Conservation (phyloP, 53 echinoderm and acorn worm genomes). For the Luidia sarsii region DNA sequence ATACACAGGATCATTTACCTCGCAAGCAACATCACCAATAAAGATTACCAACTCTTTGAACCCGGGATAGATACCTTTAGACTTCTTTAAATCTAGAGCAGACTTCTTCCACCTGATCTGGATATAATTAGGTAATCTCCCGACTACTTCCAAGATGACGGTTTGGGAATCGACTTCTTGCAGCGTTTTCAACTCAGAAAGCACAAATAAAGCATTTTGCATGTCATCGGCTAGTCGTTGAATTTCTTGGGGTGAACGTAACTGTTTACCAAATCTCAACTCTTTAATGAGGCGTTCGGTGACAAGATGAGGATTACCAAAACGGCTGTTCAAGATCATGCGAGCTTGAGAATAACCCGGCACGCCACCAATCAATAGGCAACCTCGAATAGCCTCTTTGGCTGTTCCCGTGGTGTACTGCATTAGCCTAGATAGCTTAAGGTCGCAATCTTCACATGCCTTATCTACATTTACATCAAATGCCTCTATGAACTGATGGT, state of each 20-base stretch:
- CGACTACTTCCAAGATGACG: slow-evolving; percentile 17
- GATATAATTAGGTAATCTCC: slow-evolving; percentile 43
- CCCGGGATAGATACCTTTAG: slow-evolving; percentile 18
- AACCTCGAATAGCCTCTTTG: slow-evolving; percentile 56
- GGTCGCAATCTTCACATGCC: slow-evolving; percentile 33
- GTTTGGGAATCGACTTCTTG: slow-evolving; percentile 38
- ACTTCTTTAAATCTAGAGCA: not conserved
- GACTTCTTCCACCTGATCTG: slow-evolving; percentile 35
- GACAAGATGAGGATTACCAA: slow-evolving; percentile 33
- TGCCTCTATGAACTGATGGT: slow-evolving; percentile 41
- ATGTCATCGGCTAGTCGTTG: slow-evolving; percentile 48
- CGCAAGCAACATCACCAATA: not conserved
- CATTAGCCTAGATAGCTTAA: slow-evolving; percentile 42
- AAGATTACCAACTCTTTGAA: slow-evolving; percentile 5
- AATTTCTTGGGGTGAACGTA: slow-evolving; percentile 39
- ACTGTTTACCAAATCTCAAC: slow-evolving; percentile 34
- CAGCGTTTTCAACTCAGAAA: slow-evolving; percentile 22
- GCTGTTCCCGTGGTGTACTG: slow-evolving; percentile 53
- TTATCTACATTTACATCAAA: slow-evolving; percentile 59
- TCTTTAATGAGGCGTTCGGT: slow-evolving; percentile 26
- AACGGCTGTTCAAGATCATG: not conserved
- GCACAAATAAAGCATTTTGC: slow-evolving; percentile 17
- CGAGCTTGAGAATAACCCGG: slow-evolving; percentile 30
- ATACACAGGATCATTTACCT: slow-evolving; percentile 41
- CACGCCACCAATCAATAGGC: slow-evolving; percentile 39